Evolutionary conservation across 1,140 invertebrate genomes (phyloP), one percentile per base, ranked within the genome.

Genomic region (Drosophila asahinai): DNA sequence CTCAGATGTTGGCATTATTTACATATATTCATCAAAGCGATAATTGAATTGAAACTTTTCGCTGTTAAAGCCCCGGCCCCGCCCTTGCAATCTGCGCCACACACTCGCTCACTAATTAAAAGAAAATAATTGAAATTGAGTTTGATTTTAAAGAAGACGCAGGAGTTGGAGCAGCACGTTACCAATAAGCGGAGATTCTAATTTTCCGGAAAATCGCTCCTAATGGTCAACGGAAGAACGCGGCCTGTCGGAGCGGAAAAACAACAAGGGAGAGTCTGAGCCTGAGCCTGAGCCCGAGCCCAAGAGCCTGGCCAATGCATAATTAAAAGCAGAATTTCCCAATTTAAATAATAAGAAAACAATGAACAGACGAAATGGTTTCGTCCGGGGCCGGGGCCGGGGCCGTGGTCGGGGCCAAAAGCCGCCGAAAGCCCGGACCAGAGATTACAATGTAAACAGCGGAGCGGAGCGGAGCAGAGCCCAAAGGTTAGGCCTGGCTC

Each of bases 331-430:
- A 77, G 65, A 82, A 76, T 89, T 83, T 77, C 57, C 71, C 74
- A 89, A 83, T 87, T 87, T 83, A 80, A 87, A 89, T 89, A 87
- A 86, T 79, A 86, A 81, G 63, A 81, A 89, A 83, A 83, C 62
- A 87, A 78, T 81, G 57, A 68, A 40, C 42, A 61, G 61, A 54
- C 66, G 36, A 64, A 65, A 36, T 63, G 63, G 17, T 65, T 33
- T 64, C 7, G 43, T 11, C 5, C 8, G 19, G 58, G 61, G 22
- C 27, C 8, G 19, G 58, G 61, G 22, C 27, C 27, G 27, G 27
- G 27, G 22, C 6, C 27, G 27, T 5, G 27, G 27, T 27, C 8
- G 19, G 58, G 61, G n/a, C n/a, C 52, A 55, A 55, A 54, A 55
- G 33, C 52, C 54, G 54, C 36, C 54, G 14, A 55, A 42, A 61